A percentile compares a stretch with the other conserved stretches of the same genome.
These are phyloP conservation scores for Anthophora plumipes DNA, from an alignment of 2,888 invertebrate species.

Conservation along the genomic window DNA sequence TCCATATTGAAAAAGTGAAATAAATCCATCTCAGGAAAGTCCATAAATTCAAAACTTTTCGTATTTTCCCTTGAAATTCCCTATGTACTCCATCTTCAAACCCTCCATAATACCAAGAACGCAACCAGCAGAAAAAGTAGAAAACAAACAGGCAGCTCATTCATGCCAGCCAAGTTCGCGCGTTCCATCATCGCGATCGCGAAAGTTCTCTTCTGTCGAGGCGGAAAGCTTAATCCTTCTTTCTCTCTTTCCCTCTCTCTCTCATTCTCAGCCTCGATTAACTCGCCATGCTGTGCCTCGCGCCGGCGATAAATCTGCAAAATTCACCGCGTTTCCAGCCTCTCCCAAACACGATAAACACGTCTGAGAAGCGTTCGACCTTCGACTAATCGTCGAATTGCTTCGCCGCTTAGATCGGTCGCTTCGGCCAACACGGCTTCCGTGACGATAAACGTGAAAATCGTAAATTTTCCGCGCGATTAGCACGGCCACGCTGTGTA, in stretches of 20 bases:
- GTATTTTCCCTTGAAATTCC: too few relatives aligned
- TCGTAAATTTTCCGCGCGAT: conserved; percentile 66
- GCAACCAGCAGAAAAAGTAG: conserved; percentile 5
- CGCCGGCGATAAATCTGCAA: conserved; percentile 25
- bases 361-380: neutral
- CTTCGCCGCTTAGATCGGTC: conserved; percentile 32
- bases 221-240: conserved; percentile 5
- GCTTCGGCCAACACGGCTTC: conserved; percentile 44
- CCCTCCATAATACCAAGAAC: neutral
- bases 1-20: too few relatives aligned
- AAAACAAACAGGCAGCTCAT: conserved; percentile 27
- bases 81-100: too few relatives aligned
- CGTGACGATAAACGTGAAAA: conserved; percentile 35
- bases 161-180: conserved; percentile 29
- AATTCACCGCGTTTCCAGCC: conserved; percentile 1
- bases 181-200: conserved; percentile 24
- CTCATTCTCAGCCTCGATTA: conserved; percentile 16
- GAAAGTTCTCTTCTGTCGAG: conserved; percentile 24
- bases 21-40: too few relatives aligned
- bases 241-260: neutral
- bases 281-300: neutral
- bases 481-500: conserved; percentile 41
- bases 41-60: too few relatives aligned
- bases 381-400: conserved; percentile 38
- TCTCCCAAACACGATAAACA: neutral